These are phyloP conservation scores for Girardia tigrina DNA, from an alignment of 2,888 invertebrate genomes.

Conservation along the genomic window DNA sequence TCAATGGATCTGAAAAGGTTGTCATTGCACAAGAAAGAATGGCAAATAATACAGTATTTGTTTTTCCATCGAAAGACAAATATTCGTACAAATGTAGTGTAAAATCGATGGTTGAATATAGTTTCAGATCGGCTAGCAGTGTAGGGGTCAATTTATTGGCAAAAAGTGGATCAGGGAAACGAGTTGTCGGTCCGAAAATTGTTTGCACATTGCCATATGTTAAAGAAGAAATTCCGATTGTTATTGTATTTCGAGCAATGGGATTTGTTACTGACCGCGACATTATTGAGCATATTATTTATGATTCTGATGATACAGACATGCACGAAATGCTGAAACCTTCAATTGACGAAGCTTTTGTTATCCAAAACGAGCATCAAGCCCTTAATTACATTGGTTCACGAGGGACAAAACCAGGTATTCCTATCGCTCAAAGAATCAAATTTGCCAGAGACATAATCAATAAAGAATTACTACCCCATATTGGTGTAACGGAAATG, in stretches of 20 bases:
- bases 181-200: conserved; percentile 93
- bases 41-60: conserved; percentile 99
- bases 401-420: conserved; percentile 88
- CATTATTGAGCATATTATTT: conserved; percentile 96
- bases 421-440: conserved; percentile 93
- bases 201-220: conserved; percentile 95
- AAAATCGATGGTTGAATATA: conserved; percentile 76
- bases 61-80: conserved; percentile 98
- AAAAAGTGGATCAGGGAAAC: conserved; percentile 87
- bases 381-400: conserved; percentile 96
- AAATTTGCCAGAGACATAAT: conserved; percentile 97
- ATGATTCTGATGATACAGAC: conserved; percentile 98
- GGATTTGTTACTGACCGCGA: conserved; percentile 98
- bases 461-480: conserved; percentile 98
- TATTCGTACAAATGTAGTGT: conserved; percentile 97
- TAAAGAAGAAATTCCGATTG: conserved; percentile 96
- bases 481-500: conserved; percentile 95
- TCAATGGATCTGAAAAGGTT: conserved; percentile 95
- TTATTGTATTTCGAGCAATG: conserved; percentile 96
- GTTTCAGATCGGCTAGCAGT: conserved; percentile 82
- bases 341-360: conserved; percentile 94
- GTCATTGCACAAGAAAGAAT: conserved; percentile 98
- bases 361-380: conserved; percentile 91
- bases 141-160: conserved; percentile 99
- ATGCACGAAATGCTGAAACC: conserved; percentile 99